A percentile compares a stretch with the other conserved stretches of the same genome.
Conservation (phyloP, 2,888 invertebrate genomes). For the Acronicta aceris region DNA sequence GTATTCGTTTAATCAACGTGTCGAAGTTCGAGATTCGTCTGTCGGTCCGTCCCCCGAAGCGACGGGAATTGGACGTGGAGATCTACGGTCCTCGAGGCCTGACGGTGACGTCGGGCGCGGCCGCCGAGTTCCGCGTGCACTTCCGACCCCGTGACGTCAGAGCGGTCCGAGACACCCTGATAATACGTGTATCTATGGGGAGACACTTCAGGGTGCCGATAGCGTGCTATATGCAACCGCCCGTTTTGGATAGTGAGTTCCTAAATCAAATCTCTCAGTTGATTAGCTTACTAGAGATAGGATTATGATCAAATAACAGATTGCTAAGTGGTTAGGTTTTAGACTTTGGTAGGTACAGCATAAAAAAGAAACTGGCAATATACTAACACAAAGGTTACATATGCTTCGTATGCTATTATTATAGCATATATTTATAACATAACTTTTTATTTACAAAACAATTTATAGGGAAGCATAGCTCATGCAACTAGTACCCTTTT, state of each 20-base stretch:
- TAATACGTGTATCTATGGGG: slow-evolving; percentile 64
- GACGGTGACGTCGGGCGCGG: slow-evolving; percentile 72
- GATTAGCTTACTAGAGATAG: no score
- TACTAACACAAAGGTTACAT: no score
- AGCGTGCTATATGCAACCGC: slow-evolving; percentile 76
- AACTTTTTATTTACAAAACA: no score
- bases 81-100: slow-evolving; percentile 67
- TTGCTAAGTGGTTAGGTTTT: no score
- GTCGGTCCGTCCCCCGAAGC: slow-evolving; percentile 72
- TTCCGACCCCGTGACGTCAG: slow-evolving; percentile 71
- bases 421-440: no score
- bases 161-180: slow-evolving; percentile 62
- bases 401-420: no score
- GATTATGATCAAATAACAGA: no score
- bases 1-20: slow-evolving; percentile 73
- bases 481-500: no score
- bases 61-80: slow-evolving; percentile 65
- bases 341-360: no score
- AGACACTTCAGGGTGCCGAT: slow-evolving; percentile 64
- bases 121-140: slow-evolving; percentile 66
- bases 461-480: no score
- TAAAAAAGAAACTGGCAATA: no score
- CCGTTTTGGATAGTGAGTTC: slow-evolving; percentile 69
- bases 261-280: no score
- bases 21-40: slow-evolving; percentile 71